Evolutionary conservation across 2,113 vertebrate species (phyloP), one percentile per base, ranked within the genome.

Genomic region (Oenanthe oenanthe): DNA sequence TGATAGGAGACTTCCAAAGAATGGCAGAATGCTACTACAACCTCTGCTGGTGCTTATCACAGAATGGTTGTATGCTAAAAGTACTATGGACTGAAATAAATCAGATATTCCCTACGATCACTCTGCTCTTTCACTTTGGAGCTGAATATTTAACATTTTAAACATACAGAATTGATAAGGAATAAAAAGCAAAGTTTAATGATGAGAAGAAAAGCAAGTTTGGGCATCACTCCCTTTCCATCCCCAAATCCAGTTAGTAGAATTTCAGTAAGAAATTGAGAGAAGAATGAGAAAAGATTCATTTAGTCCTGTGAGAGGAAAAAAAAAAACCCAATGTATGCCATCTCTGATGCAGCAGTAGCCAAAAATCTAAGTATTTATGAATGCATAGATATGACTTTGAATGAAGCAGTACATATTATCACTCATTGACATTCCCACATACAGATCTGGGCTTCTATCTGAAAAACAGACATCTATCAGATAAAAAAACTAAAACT

Each of bases 161-260:
- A 92, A 85, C 18, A 74, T 25, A 78, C 0, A 2, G 57, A 45
- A 51, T 18, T 75, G 16, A 19, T 75, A 85, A 48, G 20, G 28
- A 91, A 48, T 60, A 71, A 74, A 95, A 81, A n/a, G 2, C 9
- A 67, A 86, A 93, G 36, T 15, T 72, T 74, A 78, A 85, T 21
- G 19, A 93, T 77, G 16, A 75, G 13, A 92, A 83, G 28, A 87
- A 85, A 87, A 38, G 4, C 12, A 89, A 71, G 29, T 67, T 17
- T 67, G 24, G 21, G 20, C 40, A 78, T 38, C 48, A 51, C 2
- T 78, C 31, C 18, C 9, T 36, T 17, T 77, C 19, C 31, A 86
- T 36, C 7, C n/a, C 48, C 40, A 70, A 91, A 92, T 25, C 7
- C 57, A 89, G n/a, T 42, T 34, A 29, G 40, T 6, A 87, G 38